Evolutionary conservation across 2,113 vertebrate species (phyloP), one percentile per base, ranked within the genome.

Genomic region (Scomber colias): DNA sequence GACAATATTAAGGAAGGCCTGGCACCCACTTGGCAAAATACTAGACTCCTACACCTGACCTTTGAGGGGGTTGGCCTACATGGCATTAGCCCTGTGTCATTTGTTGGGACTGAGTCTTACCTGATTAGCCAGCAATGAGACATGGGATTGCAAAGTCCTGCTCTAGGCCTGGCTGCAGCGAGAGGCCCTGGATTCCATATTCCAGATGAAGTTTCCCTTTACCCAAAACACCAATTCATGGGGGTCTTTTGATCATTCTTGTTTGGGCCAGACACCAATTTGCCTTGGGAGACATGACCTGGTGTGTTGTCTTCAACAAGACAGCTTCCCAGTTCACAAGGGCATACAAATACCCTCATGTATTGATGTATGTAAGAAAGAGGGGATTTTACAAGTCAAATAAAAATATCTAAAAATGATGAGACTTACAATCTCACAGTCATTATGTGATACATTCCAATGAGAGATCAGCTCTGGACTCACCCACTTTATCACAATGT

Each of bases 131-230:
- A 2, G 35, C 8, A 40, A 40, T 9, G 9, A 40, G 35, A 62
- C 55, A 68, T 60, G 46, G 61, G 45, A 72, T 24, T 44, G 12
- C 55, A 44, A 66, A 40, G 8, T 71, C 54, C 61, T 51, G 44
- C 30, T 77, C 55, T 61, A 67, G 27, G 49, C 2, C 55, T 45
- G 63, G 17, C 45, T 73, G 57, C 63, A 63, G 51, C 50, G 46
- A 46, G 21, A 24, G 13, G 10, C 6, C 6, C 44, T 53, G 31
- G 6, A 17, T 79, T 83, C 35, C 11, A 10, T 48, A 14, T 59
- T 75, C 49, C 12, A 6, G 45, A 44, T 60, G 46, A 67, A 10
- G 31, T 72, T 72, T 64, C 21, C 59, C 15, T 40, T 64, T 55
- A 19, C 17, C 12, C 59, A 59, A 53, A 66, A 70, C 63, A 70